A percentile compares a stretch with the other conserved stretches of the same genome.
Evolutionary conservation across 2,797 vertebrate genomes (phyloP).

Genomic region (Brachyalestes nurse): DNA sequence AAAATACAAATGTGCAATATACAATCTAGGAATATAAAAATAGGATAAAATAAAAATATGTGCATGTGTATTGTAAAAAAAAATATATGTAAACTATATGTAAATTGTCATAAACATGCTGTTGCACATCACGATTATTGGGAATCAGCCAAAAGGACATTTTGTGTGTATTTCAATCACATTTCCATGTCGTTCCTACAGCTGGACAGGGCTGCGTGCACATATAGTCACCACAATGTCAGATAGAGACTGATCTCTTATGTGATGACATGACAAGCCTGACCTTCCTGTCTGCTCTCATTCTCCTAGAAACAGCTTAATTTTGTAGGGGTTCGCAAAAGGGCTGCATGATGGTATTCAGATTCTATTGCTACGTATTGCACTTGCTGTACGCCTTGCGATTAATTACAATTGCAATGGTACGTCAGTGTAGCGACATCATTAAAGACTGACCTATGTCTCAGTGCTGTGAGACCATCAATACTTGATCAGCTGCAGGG

Average conservation of each 20-base stretch:
- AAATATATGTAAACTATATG: too few relatives aligned
- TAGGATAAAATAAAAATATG: too few relatives aligned
- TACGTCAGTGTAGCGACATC: background rate
- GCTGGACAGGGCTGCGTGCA: constrained; percentile 13
- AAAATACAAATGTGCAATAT: too few relatives aligned
- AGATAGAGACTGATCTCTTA: constrained; percentile 2
- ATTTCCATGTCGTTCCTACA: constrained; percentile 31
- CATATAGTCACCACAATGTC: constrained; percentile 14
- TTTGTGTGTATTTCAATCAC: background rate
- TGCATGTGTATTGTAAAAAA: too few relatives aligned
- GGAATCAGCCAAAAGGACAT: too few relatives aligned
- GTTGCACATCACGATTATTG: too few relatives aligned
- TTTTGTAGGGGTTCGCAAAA: background rate
- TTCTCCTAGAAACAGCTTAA: constrained; percentile 2
- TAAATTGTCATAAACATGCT: too few relatives aligned
- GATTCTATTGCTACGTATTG: background rate
- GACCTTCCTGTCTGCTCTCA: background rate
- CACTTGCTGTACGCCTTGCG: background rate
- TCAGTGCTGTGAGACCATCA: too few relatives aligned
- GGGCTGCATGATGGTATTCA: background rate
- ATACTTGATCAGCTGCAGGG: too few relatives aligned
- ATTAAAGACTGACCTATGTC: background rate
- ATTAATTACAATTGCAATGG: background rate
- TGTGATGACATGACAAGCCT: constrained; percentile 26
- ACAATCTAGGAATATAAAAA: too few relatives aligned